Evolutionary conservation across 2,797 vertebrate genomes (phyloP).

Genomic region (Syndactyla subalaris): DNA sequence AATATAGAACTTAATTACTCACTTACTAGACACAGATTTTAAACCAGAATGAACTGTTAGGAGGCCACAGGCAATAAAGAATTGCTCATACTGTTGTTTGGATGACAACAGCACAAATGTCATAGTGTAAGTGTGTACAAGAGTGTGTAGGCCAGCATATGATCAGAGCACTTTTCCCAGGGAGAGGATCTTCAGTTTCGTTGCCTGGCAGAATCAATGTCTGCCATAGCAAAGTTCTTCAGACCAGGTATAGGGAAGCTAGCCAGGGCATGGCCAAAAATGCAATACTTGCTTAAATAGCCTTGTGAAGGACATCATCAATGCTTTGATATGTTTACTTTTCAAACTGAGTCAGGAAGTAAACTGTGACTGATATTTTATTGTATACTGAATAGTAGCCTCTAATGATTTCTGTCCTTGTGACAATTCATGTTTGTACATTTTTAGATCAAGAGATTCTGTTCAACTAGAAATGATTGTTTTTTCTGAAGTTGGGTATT

Average conservation of each 20-base stretch:
- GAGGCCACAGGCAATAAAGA: background rate
- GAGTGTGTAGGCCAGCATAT: accelerated
- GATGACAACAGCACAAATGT: background rate
- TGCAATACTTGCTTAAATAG: background rate
- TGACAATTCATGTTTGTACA: background rate
- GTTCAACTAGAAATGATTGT: background rate
- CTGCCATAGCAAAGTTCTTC: background rate
- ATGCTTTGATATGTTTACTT: background rate
- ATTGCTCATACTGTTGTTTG: background rate
- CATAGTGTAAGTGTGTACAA: background rate
- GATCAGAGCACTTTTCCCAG: background rate
- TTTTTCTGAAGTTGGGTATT: accelerated
- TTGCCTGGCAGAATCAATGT: background rate
- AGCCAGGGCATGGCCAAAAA: background rate
- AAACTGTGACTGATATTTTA: background rate
- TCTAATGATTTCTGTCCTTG: background rate
- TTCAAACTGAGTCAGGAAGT: background rate
- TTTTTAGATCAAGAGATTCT: background rate
- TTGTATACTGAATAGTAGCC: background rate
- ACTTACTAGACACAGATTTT: background rate
- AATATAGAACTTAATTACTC: background rate
- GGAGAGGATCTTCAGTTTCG: accelerated
- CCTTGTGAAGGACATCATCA: background rate
- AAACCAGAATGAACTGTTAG: background rate
- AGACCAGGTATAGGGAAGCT: background rate